Evolutionary conservation across 2,113 vertebrate genomes (phyloP).

Genomic region (Salvelinus alpinus): DNA sequence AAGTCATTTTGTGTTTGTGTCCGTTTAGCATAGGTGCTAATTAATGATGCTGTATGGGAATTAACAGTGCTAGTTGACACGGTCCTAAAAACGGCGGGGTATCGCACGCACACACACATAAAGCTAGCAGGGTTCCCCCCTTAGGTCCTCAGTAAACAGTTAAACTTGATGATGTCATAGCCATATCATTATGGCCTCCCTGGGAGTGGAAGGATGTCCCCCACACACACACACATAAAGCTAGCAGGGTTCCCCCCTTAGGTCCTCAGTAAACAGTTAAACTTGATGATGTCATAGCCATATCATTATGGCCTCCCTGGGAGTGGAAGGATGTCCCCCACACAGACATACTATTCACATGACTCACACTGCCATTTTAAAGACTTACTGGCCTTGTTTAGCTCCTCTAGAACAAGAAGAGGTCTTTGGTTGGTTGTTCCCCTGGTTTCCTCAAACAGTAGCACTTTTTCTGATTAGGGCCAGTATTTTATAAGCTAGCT

Average conservation of each 20-base stretch:
- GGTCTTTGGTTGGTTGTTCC: slow-evolving; percentile 21
- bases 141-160: slow-evolving; percentile 53
- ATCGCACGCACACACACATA: not conserved
- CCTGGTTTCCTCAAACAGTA: slow-evolving; percentile 48
- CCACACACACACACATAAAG: not conserved
- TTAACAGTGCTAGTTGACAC: slow-evolving; percentile 54
- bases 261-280: slow-evolving; percentile 51
- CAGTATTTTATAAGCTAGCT: slow-evolving; percentile 53
- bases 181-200: slow-evolving; percentile 40
- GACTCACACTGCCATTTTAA: slow-evolving; percentile 60
- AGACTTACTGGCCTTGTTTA: slow-evolving; percentile 57
- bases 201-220: slow-evolving; percentile 56
- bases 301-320: slow-evolving; percentile 43
- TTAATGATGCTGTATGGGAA: slow-evolving; percentile 53
- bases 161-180: slow-evolving; percentile 50
- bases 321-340: slow-evolving; percentile 54
- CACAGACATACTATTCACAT: slow-evolving; percentile 49
- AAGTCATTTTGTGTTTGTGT: slow-evolving; percentile 40
- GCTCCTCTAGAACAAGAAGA: slow-evolving; percentile 33
- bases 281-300: slow-evolving; percentile 51
- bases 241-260: slow-evolving; percentile 35
- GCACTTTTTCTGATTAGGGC: slow-evolving; percentile 71
- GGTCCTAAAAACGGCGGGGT: slow-evolving; percentile 66
- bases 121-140: slow-evolving; percentile 30
- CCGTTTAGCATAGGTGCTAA: slow-evolving; percentile 27